Evolutionary conservation across 2,797 vertebrate genomes (phyloP), one percentile per base, ranked within the genome.

Genomic region (Choloepus didactylus): DNA sequence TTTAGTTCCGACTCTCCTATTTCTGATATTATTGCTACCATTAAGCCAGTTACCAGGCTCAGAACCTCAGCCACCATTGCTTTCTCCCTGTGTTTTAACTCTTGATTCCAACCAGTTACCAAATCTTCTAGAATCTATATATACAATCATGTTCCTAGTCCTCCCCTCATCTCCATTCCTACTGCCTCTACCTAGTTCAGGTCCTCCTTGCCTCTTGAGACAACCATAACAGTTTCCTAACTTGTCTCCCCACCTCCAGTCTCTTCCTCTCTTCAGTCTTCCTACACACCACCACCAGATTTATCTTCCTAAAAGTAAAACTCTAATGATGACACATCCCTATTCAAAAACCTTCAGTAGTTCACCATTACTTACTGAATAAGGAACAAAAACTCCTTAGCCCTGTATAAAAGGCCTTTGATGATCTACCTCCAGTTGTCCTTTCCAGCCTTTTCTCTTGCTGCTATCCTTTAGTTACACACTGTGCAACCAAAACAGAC

Each of bases 261-360:
- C 95, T 83, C 73, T 82, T 95, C 70, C 76, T 73, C 66, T 73
- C 76, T 70, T 70, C 29, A 87, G 19, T 62, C 66, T 60, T 95
- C 60, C 31, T 70, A 89, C 31, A 41, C 21, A 86, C 25, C 23
- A 86, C n/a, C 80, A 41, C 79, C 62, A 87, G 46, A 94, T 89
- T 80, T 93, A 95, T 64, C 76, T 93, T 92, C 64, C 76, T 88
- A 83, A 92, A 92, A 93, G 66, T 89, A 70, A 91, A 93, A 89
- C 29, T 72, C 79, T 92, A 69, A 82, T 85, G 23, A 95, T 90
- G 92, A 94, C 64, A 95, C 18, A 73, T 16, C 41, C 18, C 83
- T 88, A 84, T n/a, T 93, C 31, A 87, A 92, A 97, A 84, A 76
- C 56, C 31, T 91, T 93, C 41, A 89, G 66, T 59, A 72, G 54